phyloP scores from a whole-genome alignment of 2,888 invertebrate genomes.

The Plebejus anna region DNA sequence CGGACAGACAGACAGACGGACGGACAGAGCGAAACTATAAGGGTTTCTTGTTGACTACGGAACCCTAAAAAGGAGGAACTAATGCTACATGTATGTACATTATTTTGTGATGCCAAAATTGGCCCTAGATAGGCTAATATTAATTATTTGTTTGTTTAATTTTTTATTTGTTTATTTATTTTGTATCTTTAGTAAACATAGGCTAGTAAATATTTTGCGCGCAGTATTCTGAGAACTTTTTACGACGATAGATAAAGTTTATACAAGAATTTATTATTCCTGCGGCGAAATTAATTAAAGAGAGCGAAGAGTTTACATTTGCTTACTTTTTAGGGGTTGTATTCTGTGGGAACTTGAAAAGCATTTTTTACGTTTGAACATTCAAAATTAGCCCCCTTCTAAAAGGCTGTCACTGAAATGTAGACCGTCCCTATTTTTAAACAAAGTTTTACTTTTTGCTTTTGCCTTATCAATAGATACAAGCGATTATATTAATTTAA shows the following conservation, averaged over 20 bases:
- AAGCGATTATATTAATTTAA: no score
- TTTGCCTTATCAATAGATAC: no score
- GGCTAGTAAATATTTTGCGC: not conserved
- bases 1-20: no score
- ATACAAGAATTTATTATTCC: slow-evolving; percentile 20
- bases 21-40: no score
- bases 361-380: not conserved
- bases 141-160: no score
- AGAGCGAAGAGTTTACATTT: not conserved
- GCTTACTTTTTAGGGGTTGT: not conserved
- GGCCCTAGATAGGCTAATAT: no score
- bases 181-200: not conserved
- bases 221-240: not conserved
- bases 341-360: not conserved
- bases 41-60: no score
- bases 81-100: no score
- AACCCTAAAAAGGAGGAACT: no score
- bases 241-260: slow-evolving; percentile 11
- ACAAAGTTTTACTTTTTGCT: no score
- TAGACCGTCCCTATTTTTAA: not conserved
- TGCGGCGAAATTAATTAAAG: slow-evolving; percentile 3
- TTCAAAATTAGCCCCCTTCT: no score
- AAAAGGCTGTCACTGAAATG: not conserved
- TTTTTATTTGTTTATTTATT: not conserved
- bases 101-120: no score